Percentiles rank a stretch among this genome's conserved stretches.
Evolutionary conservation across 1,140 invertebrate genomes (phyloP).

Genomic region (Neotoxoptera formosana): DNA sequence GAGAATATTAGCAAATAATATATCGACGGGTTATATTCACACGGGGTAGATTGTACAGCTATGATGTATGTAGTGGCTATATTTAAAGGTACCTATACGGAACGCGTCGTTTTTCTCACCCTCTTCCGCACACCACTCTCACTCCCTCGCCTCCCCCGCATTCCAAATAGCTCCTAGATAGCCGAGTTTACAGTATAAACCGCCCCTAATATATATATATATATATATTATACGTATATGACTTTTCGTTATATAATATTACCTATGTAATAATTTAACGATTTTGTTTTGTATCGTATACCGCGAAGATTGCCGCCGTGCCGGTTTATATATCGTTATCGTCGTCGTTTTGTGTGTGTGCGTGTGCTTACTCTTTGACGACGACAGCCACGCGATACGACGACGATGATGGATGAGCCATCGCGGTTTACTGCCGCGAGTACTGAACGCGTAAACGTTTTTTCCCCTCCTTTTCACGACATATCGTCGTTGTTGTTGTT

Average conservation of each 20-base stretch:
- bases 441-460: not conserved
- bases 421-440: not conserved
- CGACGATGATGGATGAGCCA: conserved; percentile 15
- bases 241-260: not conserved
- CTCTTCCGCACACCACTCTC: too few relatives aligned
- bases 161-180: not conserved
- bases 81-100: too few relatives aligned
- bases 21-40: not conserved
- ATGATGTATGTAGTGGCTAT: too few relatives aligned
- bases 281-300: not conserved
- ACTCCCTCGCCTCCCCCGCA: not conserved
- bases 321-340: not conserved
- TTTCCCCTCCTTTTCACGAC: not conserved
- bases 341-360: not conserved
- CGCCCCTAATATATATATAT: too few relatives aligned
- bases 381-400: not conserved
- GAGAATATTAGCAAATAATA: too few relatives aligned
- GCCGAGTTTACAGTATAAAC: not conserved
- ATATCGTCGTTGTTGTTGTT: not conserved
- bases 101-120: not conserved
- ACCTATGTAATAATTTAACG: not conserved
- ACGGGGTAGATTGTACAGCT: not conserved
- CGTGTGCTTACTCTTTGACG: not conserved
- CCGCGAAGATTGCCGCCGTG: not conserved
- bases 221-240: too few relatives aligned